phyloP scores from a whole-genome alignment of 2,888 invertebrate species.

The Pollenia griseotomentosa region DNA sequence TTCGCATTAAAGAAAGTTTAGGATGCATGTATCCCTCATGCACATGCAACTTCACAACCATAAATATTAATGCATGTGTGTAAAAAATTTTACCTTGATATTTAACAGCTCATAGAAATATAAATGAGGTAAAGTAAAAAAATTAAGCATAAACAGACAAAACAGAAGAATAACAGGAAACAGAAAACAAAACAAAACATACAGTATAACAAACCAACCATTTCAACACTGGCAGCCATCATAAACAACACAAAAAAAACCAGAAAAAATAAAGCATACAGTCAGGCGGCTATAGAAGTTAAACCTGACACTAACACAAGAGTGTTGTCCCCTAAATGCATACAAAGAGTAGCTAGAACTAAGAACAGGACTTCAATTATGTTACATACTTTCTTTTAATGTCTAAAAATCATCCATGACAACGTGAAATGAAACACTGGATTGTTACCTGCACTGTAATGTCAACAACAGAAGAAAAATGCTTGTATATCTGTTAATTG shows the following conservation, averaged over 20 bases:
- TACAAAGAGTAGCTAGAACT: not conserved
- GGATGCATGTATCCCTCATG: not conserved
- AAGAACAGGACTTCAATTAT: not conserved
- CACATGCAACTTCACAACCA: not conserved
- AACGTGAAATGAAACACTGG: constrained; percentile 27
- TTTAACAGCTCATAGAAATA: not conserved
- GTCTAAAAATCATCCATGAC: constrained; percentile 38
- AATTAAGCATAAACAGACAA: constrained; percentile 52
- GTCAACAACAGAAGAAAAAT: constrained; percentile 32
- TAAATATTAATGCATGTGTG: not conserved
- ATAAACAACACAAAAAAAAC: constrained; percentile 40
- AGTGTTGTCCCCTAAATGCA: constrained; percentile 29
- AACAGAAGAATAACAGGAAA: constrained; percentile 15
- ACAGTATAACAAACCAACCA: constrained; percentile 53
- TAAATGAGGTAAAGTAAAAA: constrained; percentile 35
- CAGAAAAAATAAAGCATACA: constrained; percentile 11
- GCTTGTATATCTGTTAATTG: constrained; percentile 9
- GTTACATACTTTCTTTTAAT: not conserved
- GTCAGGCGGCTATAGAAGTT: constrained; percentile 10
- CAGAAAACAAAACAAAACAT: constrained; percentile 48
- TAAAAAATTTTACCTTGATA: constrained; percentile 48
- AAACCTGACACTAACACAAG: not conserved
- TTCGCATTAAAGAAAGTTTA: constrained; percentile 1
- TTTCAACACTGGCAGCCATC: constrained; percentile 62
- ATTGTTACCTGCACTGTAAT: constrained; percentile 49